Conservation (phyloP, 2,888 invertebrate genomes). For the Aspidiotus destructor region DNA sequence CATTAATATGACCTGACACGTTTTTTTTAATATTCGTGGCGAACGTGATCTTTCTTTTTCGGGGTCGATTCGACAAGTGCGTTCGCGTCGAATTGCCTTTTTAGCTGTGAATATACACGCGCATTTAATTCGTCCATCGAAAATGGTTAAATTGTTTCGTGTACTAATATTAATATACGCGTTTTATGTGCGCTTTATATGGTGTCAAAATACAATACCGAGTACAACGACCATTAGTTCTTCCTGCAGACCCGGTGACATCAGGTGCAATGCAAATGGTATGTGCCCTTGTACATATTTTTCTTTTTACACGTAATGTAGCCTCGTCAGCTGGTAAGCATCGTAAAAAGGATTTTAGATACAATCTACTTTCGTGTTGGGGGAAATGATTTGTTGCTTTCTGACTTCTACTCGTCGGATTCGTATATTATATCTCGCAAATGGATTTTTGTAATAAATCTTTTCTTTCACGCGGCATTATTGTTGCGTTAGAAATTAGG, state of each 20-base stretch:
- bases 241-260: not conserved
- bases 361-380: no score
- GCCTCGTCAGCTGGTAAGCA: no score
- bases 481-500: no score
- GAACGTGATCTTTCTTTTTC: not conserved
- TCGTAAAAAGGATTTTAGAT: no score
- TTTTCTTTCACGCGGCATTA: no score
- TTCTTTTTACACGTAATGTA: no score
- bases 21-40: conserved; percentile 4
- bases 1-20: conserved; percentile 15
- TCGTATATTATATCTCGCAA: no score
- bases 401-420: no score
- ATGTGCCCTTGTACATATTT: not conserved
- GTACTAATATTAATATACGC: not conserved
- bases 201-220: conserved; percentile 6
- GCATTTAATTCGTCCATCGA: not conserved
- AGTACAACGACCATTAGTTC: not conserved
- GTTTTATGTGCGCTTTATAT: not conserved
- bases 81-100: not conserved
- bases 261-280: conserved; percentile 7
- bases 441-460: no score
- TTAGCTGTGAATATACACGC: no score
- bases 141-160: conserved; percentile 3
- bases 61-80: not conserved
- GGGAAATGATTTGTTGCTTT: no score